Conservation (phyloP, 2,113 vertebrate genomes). For the Nestor notabilis region DNA sequence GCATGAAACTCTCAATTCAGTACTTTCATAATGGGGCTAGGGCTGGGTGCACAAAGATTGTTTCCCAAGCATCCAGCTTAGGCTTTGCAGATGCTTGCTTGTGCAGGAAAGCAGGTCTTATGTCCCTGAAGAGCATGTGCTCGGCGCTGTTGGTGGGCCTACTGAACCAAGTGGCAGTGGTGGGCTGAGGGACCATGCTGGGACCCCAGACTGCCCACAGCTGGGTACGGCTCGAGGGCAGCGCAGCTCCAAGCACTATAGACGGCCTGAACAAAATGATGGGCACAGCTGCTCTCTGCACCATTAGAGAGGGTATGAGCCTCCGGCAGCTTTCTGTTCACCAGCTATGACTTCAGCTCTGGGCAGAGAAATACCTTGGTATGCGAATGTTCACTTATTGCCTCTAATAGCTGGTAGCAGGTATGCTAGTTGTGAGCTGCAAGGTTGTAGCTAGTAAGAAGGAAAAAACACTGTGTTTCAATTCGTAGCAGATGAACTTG, state of each 20-base stretch:
- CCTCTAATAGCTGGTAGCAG: background rate
- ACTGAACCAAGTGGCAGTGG: background rate
- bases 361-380: background rate
- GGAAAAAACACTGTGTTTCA: background rate
- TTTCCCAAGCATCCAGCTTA: background rate
- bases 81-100: background rate
- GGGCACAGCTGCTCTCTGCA: background rate
- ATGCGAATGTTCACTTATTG: accelerated
- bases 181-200: background rate
- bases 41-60: background rate
- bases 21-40: background rate
- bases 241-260: background rate
- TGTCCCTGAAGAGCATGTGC: too few species aligned
- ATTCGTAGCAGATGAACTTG: background rate
- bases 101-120: background rate
- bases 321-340: background rate
- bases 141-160: accelerated
- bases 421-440: background rate
- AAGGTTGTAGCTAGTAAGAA: background rate
- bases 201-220: background rate
- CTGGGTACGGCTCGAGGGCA: accelerated
- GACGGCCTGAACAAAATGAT: background rate
- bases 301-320: background rate
- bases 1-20: background rate
- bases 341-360: background rate